Evolutionary conservation across 2,797 vertebrate species (phyloP), one percentile per base, ranked within the genome.

Genomic region (Rhinogobio ventralis): DNA sequence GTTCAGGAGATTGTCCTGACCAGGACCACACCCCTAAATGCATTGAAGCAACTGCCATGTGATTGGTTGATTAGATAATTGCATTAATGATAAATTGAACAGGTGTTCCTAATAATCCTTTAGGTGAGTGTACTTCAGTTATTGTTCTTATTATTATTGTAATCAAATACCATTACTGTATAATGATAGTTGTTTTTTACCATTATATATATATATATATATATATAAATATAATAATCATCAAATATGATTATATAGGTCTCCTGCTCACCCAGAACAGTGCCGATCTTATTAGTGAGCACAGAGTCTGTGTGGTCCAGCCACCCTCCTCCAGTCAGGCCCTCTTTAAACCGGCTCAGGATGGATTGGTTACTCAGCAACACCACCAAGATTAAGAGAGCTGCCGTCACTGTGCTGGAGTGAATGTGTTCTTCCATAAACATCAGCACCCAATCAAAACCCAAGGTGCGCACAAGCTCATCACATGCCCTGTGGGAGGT

Each of bases 391-490:
- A 99, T 96, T 92, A 97, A 94, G 94, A 99, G 96, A n/a, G 97
- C 97, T 6, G 96, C 96, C 0, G 97, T 99, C 49, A 99, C 98
- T 0, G 97, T 98, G 87, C 95, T 98, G 0, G 98, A 96, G 92
- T 99, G 98, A 7, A 99, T 91, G 79, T 99, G 98, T 36, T 99
- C 98, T 87, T 99, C 98, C 97, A 98, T 98, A 87, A 99, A 99
- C 96, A 97, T 97, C 93, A 98, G 91, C 73, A 99, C 94, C 98
- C 98, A 99, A 85, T 99, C 98, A 49, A 99, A 99, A 62, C 98
- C 98, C 90, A 99, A 93, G 0, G 96, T 98, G 88, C 94, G 96
- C 82, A 99, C 95, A 81, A 99, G 93, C 78, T 99, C 98, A 93
- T 99, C 98, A 30, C 97, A 99, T 2, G 97, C 97, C 92, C 98